These are phyloP conservation scores for Psittacula echo DNA, from an alignment of 2,797 vertebrate genomes.

Conservation along the genomic window DNA sequence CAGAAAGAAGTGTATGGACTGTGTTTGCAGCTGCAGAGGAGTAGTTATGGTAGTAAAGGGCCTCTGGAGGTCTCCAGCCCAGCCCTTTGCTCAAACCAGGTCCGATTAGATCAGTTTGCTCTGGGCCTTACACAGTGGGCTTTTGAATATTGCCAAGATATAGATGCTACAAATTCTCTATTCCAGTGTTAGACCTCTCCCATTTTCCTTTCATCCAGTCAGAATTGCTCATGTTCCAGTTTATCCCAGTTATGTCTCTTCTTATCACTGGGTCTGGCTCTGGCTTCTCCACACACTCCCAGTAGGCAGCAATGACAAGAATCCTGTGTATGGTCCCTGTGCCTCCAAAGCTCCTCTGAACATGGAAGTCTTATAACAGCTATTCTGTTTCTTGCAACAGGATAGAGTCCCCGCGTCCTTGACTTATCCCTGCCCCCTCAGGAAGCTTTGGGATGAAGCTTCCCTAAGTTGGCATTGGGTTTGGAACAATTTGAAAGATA, in stretches of 20 bases:
- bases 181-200: background rate
- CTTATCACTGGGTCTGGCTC: background rate
- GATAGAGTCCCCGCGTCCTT: background rate
- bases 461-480: background rate
- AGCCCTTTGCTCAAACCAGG: background rate
- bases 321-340: fast-evolving
- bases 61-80: background rate
- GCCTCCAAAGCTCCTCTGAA: background rate
- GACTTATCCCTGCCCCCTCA: background rate
- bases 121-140: background rate
- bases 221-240: background rate
- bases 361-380: background rate
- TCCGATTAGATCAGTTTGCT: background rate
- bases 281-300: background rate
- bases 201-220: background rate
- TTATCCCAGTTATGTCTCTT: background rate
- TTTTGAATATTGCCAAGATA: background rate
- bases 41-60: background rate
- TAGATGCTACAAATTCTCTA: background rate
- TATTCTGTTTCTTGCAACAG: background rate
- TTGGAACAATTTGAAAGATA: background rate
- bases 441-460: background rate
- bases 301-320: background rate
- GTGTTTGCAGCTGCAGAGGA: background rate
- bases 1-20: fast-evolving